Percentiles rank a stretch among this genome's conserved stretches.
These are phyloP conservation scores for Typhlichthys eigenmanni DNA, from an alignment of 2,797 vertebrate species.

Conservation along the genomic window DNA sequence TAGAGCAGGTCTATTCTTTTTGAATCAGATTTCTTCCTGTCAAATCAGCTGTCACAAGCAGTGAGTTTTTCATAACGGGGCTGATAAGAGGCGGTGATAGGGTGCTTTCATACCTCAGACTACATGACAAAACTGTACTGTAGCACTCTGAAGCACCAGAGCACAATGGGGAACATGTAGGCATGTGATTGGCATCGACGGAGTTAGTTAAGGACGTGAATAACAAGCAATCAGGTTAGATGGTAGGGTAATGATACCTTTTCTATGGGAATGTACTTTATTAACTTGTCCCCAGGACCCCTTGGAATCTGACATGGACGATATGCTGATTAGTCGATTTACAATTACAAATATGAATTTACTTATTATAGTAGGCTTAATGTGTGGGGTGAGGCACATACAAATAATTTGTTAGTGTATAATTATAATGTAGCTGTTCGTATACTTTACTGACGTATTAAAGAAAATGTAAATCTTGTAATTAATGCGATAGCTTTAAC, in stretches of 20 bases:
- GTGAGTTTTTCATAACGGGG: slow-evolving; percentile 60
- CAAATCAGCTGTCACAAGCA: slow-evolving; percentile 65
- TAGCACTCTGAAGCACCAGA: slow-evolving; percentile 40
- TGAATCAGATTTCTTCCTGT: slow-evolving; percentile 64
- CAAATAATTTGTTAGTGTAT: not conserved
- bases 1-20: slow-evolving; percentile 53
- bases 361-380: not conserved
- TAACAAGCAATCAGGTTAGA: slow-evolving; percentile 22
- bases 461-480: too few relatives aligned
- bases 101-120: slow-evolving; percentile 55
- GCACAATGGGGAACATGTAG: slow-evolving; percentile 35
- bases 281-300: not conserved
- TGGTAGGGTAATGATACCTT: slow-evolving; percentile 10
- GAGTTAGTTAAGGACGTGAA: slow-evolving; percentile 1
- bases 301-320: not conserved
- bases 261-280: slow-evolving; percentile 18
- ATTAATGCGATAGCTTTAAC: too few relatives aligned
- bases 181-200: slow-evolving; percentile 33
- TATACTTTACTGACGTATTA: too few relatives aligned
- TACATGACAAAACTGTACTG: slow-evolving; percentile 39
- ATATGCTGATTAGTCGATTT: slow-evolving; percentile 22
- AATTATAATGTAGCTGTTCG: too few relatives aligned
- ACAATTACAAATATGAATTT: too few relatives aligned
- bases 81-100: slow-evolving; percentile 58
- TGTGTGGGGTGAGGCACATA: not conserved